Evolutionary conservation across 2,113 vertebrate genomes (phyloP), one percentile per base, ranked within the genome.

Genomic region (Jacana jacana): DNA sequence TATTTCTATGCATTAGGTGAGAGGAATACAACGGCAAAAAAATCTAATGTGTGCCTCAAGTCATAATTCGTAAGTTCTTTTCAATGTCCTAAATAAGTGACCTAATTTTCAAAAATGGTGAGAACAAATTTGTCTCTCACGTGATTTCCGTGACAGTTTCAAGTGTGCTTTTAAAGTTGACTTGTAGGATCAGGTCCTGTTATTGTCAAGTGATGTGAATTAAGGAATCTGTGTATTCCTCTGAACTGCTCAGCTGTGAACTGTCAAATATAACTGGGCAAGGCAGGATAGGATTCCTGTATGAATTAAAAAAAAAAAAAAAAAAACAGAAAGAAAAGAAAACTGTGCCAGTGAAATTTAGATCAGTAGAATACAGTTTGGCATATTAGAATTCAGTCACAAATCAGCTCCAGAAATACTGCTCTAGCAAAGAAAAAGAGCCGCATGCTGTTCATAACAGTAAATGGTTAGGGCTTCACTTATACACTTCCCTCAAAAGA

Each of bases 11-110:
- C 5, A 64, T 78, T 60, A 83, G 49, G 69, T 84, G 84, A 91
- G 48, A 22, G 31, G 37, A 61, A 64, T 75, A 83, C 27, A 51
- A 11, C 68, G 33, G 28, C n/a, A 78, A 77, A 76, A 77, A 33
- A 81, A 88, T 79, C 20, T 66, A 64, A 82, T 61, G 52, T 83
- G 33, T 57, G 84, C 86, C 77, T 93, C 69, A 89, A 92, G 70
- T 92, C 65, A 64, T 89, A 93, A 83, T 27, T 93, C 55, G 20
- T 78, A 81, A 86, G 27, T 87, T 86, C 91, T 89, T 92, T 93
- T 71, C 71, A 87, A 91, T 89, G 77, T 93, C 91, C 94, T 93
- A 89, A 95, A 95, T 95, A 96, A 96, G 89, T 89, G 93, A 93
- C 89, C 95, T 95, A 89, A 94, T 95, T 97, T 95, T 91, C 61